Evolutionary conservation across 2,113 vertebrate species (phyloP).

Genomic region (Myotis davidii): DNA sequence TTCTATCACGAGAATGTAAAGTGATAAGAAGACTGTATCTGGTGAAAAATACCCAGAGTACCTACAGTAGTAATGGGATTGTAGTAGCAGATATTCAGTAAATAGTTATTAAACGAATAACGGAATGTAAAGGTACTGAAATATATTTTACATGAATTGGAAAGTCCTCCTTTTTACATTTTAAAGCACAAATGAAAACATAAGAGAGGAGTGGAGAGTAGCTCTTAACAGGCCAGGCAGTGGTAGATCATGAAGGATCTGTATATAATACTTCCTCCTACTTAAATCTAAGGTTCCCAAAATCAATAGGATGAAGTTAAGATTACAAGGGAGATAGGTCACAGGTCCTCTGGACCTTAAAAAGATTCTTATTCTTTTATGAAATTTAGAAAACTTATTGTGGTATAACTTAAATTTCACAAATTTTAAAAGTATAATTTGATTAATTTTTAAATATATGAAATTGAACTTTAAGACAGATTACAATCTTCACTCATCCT

Average conservation of each 20-base stretch:
- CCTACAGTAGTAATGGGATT: not conserved
- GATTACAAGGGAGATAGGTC: not conserved
- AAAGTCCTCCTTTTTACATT: not conserved
- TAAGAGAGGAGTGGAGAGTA: not conserved
- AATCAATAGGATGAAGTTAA: not conserved
- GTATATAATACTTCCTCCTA: not conserved
- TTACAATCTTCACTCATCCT: not conserved
- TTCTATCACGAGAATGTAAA: not conserved
- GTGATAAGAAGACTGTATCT: not conserved
- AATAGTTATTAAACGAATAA: not conserved
- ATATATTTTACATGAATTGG: not conserved
- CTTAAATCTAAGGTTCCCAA: not conserved
- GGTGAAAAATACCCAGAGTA: not conserved
- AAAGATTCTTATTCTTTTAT: not conserved
- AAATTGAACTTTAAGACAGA: not conserved
- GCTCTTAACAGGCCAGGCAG: not conserved
- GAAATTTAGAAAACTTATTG: not conserved
- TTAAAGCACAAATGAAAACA: not conserved
- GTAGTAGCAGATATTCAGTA: not conserved
- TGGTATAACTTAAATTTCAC: not conserved
- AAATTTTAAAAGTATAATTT: not conserved
- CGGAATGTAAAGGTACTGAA: not conserved
- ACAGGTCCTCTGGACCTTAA: not conserved
- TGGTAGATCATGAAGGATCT: not conserved
- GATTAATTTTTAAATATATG: not conserved